Conservation (phyloP, 2,888 invertebrate genomes). For the Spicauda simplicius region DNA sequence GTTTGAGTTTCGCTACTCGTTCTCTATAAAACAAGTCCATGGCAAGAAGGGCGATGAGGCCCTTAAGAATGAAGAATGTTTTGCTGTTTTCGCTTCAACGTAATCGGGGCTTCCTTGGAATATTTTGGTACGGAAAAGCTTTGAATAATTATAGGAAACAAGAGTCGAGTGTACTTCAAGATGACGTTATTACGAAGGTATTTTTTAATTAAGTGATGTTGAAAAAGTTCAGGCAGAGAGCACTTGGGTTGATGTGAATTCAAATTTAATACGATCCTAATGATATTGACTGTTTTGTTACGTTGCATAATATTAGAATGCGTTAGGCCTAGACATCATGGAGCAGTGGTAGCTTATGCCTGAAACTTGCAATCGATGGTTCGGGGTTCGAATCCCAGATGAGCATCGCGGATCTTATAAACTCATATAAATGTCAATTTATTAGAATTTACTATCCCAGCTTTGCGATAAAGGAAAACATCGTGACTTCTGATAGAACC, state of each 20-base stretch:
- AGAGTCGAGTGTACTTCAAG: slow-evolving; percentile 9
- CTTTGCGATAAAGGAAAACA: too few relatives aligned
- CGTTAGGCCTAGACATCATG: too few relatives aligned
- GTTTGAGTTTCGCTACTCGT: background rate
- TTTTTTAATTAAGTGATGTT: slow-evolving; percentile 26
- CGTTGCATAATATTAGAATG: too few relatives aligned
- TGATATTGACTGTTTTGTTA: background rate
- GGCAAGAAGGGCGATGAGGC: slow-evolving; percentile 11
- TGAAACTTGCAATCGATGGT: too few relatives aligned
- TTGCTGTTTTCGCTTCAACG: slow-evolving; percentile 22
- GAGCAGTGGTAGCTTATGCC: too few relatives aligned
- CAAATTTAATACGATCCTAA: background rate
- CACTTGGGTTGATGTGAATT: background rate
- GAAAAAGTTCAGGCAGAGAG: background rate
- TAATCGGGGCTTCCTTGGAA: slow-evolving; percentile 26
- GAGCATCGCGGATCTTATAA: too few relatives aligned
- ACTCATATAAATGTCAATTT: too few relatives aligned
- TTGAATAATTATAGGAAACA: slow-evolving; percentile 32
- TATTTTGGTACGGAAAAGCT: slow-evolving; percentile 30
- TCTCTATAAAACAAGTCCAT: slow-evolving; percentile 1
- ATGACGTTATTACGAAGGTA: slow-evolving; percentile 25
- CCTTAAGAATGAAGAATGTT: slow-evolving; percentile 23
- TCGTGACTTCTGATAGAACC: too few relatives aligned
- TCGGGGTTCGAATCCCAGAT: too few relatives aligned
- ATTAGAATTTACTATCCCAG: too few relatives aligned